Base-by-base conservation (phyloP, 2,888 invertebrate species). In the Stegana nigrithorax region DNA sequence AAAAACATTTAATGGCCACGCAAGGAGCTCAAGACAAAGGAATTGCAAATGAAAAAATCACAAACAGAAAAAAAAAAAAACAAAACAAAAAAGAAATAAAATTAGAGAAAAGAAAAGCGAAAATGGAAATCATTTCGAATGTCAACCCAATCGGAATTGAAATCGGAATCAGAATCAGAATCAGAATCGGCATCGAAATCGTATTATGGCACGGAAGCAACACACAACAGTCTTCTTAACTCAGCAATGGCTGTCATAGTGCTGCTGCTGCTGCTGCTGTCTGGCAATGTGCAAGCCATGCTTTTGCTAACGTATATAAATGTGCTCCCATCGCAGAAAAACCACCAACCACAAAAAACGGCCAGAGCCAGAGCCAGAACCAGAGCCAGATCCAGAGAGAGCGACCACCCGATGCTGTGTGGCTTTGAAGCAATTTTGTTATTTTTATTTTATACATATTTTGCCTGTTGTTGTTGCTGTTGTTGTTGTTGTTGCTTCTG, bases 31-130 rank as follows among this genome's bases (percentile, higher is more conserved):
- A 64, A 64, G 68, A 70, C 23, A 39, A 47, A 23, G 47, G 47
- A 27, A 53, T 53, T 53, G 32, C 29, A 19, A 6, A 53, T 53
- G 53, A 17, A 10, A 23, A 45, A 14, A 12, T 21, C 6, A 5
- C 4, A 14, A 12, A 12, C 32, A 32, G 42, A 77, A 67, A 71
- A 73, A 73, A 58, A 21, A 70, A 66, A 57, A 56, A 70, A 59
- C 59, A 66, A 65, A 63, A 59, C 44, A 63, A 66, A 29, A 64
- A 71, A 68, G 70, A 67, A 66, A 66, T 10, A n/a, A 26, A 26
- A 45, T 21, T 14, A 23, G 12, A 17, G 39, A 79, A 72, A 69
- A 65, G 71, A 79, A 77, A 73, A 73, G 72, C 73, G 68, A 62
- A 69, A 72, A 72, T 72, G 73, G 68, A 73, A 73, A 73, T 76